Base-by-base conservation (phyloP, 2,888 invertebrate genomes). In the Ophioninae sp. region DNA sequence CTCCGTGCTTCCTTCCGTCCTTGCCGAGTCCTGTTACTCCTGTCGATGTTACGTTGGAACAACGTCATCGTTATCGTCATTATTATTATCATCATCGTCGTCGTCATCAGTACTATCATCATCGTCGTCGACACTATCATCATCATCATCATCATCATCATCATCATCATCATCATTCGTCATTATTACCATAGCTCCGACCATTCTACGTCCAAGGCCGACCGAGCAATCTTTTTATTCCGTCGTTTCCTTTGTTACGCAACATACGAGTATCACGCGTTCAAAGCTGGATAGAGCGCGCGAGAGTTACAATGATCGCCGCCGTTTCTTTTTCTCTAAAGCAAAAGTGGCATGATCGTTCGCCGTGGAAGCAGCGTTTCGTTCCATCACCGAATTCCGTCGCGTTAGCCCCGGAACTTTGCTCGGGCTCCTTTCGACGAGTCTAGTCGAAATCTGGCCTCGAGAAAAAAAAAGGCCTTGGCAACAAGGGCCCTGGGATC, bases 391-490 rank as follows among this genome's bases (percentile, higher is more conserved):
- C 56, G 23, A 69, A 41, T 51, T 7, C 51, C 20, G 17, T 37
- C 51, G 56, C n/a, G 58, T 13, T n/a, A 72, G 81, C 75, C 79
- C 30, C 84, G 84, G 84, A 84, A 84, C 79, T 84, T 84, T 65
- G 67, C 75, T 68, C 71, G 81, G 72, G 76, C 65, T 59, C 77
- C 78, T 71, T 64, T 22, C 65, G 30, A 59, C 59, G 67, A 20
- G 23, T 44, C 73, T 79, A 59, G 79, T 79, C 59, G 23, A 79
- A 79, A 72, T 58, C 51, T 58, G 78, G 71, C 78, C 78, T 78
- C 78, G 78, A 78, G 63, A 51, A 13, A 75, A 82, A 84, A 83
- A 81, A 84, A 81, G 84, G 84, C 84, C 84, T 81, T 84, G 84
- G 81, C 81, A 84, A 84, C 84, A 84, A 84, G 81, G 76, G 79